Conservation (phyloP, 2,888 invertebrate genomes). For the Syritta pipiens region DNA sequence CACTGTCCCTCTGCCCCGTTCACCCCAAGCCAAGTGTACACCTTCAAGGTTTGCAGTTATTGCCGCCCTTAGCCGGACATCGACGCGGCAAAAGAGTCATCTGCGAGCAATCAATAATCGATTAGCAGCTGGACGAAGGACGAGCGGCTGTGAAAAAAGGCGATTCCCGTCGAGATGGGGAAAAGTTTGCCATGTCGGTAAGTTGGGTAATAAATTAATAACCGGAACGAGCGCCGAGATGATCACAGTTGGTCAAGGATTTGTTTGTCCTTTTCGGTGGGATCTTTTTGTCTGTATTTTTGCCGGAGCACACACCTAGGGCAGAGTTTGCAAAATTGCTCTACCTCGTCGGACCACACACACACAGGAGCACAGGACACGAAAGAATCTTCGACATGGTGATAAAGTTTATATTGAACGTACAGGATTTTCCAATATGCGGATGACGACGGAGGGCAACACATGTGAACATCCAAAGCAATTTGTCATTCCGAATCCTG, state of each 20-base stretch:
- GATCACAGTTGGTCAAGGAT: conserved; percentile 69
- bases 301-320: conserved; percentile 42
- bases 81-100: conserved; percentile 54
- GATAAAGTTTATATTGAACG: conserved; percentile 57
- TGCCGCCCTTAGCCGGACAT: conserved; percentile 15
- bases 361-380: conserved; percentile 43
- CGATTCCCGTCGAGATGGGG: conserved; percentile 22
- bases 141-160: conserved; percentile 14
- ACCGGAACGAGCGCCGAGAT: conserved; percentile 63
- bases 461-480: conserved; percentile 63
- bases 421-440: conserved; percentile 56
- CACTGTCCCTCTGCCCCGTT: background rate
- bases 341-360: conserved; percentile 46
- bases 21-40: conserved; percentile 25
- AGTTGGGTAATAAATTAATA: conserved; percentile 68
- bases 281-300: conserved; percentile 25
- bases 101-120: conserved; percentile 68
- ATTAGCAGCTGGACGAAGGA: conserved; percentile 65
- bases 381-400: conserved; percentile 37
- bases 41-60: conserved; percentile 58
- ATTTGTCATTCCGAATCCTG: conserved; percentile 53
- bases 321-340: conserved; percentile 53
- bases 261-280: conserved; percentile 26
- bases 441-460: conserved; percentile 52
- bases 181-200: conserved; percentile 65